phyloP scores from a whole-genome alignment of 2,888 invertebrate species.

The Ophraella communa region DNA sequence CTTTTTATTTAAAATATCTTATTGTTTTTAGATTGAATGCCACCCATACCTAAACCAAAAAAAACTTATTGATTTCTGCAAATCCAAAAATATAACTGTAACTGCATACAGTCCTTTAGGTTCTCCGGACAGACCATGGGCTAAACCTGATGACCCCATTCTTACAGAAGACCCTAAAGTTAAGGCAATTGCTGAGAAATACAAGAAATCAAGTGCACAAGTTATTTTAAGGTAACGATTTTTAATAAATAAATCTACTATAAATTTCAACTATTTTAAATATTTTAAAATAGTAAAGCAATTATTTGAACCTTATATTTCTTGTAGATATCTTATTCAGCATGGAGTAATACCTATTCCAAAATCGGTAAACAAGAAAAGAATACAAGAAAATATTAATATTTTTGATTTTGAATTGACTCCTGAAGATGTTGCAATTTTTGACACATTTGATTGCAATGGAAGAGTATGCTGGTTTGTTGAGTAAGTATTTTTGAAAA shows the following conservation, averaged over 20 bases:
- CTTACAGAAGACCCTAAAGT: constrained; percentile 77
- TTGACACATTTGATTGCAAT: constrained; percentile 74
- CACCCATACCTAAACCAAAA: constrained; percentile 81
- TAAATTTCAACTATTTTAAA: neutral
- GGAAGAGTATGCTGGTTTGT: constrained; percentile 64
- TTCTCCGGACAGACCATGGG: constrained; percentile 85
- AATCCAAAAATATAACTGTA: constrained; percentile 68
- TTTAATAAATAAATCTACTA: neutral
- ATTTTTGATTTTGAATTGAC: constrained; percentile 77
- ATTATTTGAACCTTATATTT: too few species aligned
- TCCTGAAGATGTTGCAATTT: constrained; percentile 68
- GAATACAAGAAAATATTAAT: constrained; percentile 72
- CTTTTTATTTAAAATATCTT: too few species aligned
- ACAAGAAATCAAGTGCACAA: constrained; percentile 74
- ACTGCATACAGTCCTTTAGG: constrained; percentile 90
- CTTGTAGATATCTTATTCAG: constrained; percentile 66
- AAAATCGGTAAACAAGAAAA: constrained; percentile 75
- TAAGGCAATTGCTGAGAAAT: constrained; percentile 66
- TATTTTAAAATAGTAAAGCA: neutral
- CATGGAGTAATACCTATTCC: constrained; percentile 77
- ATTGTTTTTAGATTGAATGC: constrained; percentile 71
- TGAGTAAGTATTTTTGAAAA: constrained; percentile 61
- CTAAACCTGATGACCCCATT: constrained; percentile 73
- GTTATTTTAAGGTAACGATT: constrained; percentile 66
- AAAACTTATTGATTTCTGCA: constrained; percentile 73